A percentile compares a stretch with the other conserved stretches of the same genome.
phyloP scores from a whole-genome alignment of 1,140 invertebrate genomes.

The Drosophila neocordata region DNA sequence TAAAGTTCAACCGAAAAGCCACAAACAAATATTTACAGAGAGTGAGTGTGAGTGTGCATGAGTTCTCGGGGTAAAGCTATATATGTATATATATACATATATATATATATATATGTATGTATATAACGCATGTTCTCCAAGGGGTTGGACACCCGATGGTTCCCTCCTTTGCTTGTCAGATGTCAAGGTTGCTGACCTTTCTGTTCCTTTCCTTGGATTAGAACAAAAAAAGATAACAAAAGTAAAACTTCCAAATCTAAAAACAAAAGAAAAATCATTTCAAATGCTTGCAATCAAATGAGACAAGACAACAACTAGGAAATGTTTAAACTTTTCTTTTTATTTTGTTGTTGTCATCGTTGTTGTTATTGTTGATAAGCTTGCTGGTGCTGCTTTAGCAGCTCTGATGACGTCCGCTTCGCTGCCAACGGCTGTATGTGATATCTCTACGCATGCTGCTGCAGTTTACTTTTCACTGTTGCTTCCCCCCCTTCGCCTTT shows the following conservation, averaged over 20 bases:
- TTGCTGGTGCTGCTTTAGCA: background rate
- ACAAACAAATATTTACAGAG: background rate
- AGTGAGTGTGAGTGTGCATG: background rate
- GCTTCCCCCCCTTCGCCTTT: no score
- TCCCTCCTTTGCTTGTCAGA: background rate
- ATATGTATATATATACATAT: no score
- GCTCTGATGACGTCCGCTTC: background rate
- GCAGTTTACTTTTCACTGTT: conserved; percentile 1
- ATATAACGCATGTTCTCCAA: background rate
- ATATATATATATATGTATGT: no score
- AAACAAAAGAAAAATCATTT: background rate
- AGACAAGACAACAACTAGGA: conserved; percentile 6
- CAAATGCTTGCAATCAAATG: background rate
- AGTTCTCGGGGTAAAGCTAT: background rate
- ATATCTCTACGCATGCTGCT: conserved; percentile 11
- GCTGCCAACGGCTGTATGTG: conserved; percentile 3
- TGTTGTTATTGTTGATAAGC: conserved; percentile 5
- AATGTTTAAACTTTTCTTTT: background rate
- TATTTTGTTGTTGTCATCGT: background rate
- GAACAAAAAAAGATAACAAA: background rate
- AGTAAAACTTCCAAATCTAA: background rate
- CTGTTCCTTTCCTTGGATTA: background rate
- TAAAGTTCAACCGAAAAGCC: conserved; percentile 8
- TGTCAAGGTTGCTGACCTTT: conserved; percentile 10
- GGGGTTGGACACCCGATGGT: background rate